Evolutionary conservation across 2,888 invertebrate genomes (phyloP).

Genomic region (Drosophila conformis): DNA sequence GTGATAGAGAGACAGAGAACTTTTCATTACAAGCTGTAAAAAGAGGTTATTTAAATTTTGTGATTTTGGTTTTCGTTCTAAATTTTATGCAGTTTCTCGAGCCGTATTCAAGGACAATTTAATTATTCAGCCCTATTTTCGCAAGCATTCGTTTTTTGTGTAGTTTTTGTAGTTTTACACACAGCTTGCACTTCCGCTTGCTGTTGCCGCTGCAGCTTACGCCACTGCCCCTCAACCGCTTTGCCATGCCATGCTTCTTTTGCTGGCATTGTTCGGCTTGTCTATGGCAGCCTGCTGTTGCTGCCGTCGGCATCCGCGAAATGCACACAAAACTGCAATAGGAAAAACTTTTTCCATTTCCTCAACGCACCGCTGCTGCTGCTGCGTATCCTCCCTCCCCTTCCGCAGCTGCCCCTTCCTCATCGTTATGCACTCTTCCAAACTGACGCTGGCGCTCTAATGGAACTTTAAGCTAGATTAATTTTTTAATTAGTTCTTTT

Average conservation of each 20-base stretch:
- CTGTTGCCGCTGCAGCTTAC: constrained; percentile 29
- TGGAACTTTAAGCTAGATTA: constrained; percentile 82
- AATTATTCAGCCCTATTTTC: constrained; percentile 70
- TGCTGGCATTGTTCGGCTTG: constrained; percentile 63
- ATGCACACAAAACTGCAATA: constrained; percentile 64
- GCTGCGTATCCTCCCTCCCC: not conserved
- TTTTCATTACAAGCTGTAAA: constrained; percentile 4
- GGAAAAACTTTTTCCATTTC: constrained; percentile 78
- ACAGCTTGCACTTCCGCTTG: constrained; percentile 76
- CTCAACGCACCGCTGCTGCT: constrained; percentile 41
- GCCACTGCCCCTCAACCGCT: constrained; percentile 11
- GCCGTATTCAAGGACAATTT: constrained; percentile 75
- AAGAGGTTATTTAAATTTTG: constrained; percentile 55
- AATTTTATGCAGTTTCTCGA: constrained; percentile 61
- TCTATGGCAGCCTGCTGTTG: constrained; percentile 70
- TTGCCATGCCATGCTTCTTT: constrained; percentile 1
- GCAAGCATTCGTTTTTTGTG: constrained; percentile 9
- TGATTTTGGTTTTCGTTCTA: constrained; percentile 30
- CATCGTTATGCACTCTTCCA: constrained; percentile 5
- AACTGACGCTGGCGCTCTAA: constrained; percentile 76
- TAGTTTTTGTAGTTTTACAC: constrained; percentile 42
- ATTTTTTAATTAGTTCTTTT: constrained; percentile 83
- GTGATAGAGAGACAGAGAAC: too few species aligned
- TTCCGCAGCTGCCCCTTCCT: not conserved
- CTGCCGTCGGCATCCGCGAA: constrained; percentile 56